A percentile compares a stretch with the other conserved stretches of the same genome.
phyloP scores from a whole-genome alignment of 2,113 vertebrate species.

The Paedocypris sp. region DNA sequence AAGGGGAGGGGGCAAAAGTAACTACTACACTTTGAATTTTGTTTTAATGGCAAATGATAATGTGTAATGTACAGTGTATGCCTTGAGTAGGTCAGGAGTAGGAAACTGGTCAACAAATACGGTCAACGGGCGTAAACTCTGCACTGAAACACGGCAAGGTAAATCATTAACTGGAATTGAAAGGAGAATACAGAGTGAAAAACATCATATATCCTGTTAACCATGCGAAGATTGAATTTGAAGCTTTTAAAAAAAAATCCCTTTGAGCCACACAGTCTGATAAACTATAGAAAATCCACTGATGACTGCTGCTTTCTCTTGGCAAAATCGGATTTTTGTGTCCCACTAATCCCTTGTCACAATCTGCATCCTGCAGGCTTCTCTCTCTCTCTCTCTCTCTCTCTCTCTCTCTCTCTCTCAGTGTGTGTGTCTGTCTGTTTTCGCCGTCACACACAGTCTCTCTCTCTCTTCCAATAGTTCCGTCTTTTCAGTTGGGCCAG shows the following conservation, averaged over 20 bases:
- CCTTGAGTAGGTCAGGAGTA: no score
- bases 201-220: constrained; percentile 46
- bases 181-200: constrained; percentile 3
- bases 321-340: constrained; percentile 87
- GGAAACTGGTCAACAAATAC: no score
- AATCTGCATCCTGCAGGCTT: constrained; percentile 79
- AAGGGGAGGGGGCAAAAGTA: not conserved
- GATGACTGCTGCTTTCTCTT: constrained; percentile 72
- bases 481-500: constrained; percentile 59
- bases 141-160: constrained; percentile 22
- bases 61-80: no score
- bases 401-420: constrained; percentile 44
- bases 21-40: no score
- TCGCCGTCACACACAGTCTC: constrained; percentile 36
- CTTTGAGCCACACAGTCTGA: constrained; percentile 55
- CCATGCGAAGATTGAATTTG: constrained; percentile 56
- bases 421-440: constrained; percentile 46
- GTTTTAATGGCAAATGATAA: no score
- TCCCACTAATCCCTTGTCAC: constrained; percentile 81
- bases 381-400: constrained; percentile 36
- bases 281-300: constrained; percentile 77
- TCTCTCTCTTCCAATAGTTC: constrained; percentile 52
- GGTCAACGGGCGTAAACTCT: not conserved
- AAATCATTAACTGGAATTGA: constrained; percentile 31
- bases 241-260: constrained; percentile 54